Percentiles rank a stretch among this genome's conserved stretches.
These are phyloP conservation scores for Geotrupes spiniger DNA, from an alignment of 2,888 invertebrate species.

Conservation along the genomic window DNA sequence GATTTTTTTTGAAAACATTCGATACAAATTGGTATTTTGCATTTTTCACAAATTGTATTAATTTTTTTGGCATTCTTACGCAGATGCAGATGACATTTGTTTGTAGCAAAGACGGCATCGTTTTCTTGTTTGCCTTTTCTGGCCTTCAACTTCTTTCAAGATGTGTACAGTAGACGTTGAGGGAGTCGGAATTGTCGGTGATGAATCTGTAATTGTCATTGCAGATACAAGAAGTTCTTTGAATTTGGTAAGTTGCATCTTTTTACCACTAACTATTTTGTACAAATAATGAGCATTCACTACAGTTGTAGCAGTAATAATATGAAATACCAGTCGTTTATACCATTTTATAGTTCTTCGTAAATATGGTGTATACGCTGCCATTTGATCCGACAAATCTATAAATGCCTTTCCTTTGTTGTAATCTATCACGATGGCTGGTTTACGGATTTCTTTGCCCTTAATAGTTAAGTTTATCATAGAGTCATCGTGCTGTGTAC, in stretches of 20 bases:
- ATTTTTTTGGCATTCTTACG: neutral
- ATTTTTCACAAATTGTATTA: neutral
- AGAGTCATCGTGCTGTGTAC: too few relatives aligned
- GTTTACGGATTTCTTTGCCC: conserved; percentile 17
- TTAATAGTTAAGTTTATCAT: too few relatives aligned
- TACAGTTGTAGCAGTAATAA: conserved; percentile 11
- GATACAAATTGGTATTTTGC: conserved; percentile 1
- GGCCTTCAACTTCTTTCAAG: conserved; percentile 1
- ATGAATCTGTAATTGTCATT: neutral
- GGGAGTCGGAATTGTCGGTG: neutral
- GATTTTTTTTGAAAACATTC: neutral
- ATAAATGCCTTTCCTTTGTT: too few relatives aligned
- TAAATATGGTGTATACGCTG: conserved; percentile 15
- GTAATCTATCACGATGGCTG: conserved; percentile 24
- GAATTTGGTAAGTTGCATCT: conserved; percentile 1
- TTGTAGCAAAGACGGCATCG: conserved; percentile 1
- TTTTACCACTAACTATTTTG: neutral
- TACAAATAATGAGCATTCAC: conserved; percentile 1
- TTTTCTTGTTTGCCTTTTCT: conserved; percentile 1
- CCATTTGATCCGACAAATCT: conserved; percentile 31
- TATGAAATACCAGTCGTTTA: conserved; percentile 10
- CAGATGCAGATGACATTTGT: too few relatives aligned
- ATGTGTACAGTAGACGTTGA: neutral
- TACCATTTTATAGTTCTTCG: too few relatives aligned
- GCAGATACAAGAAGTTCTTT: neutral